Base-by-base conservation (phyloP, 37 sponge, comb jelly and placozoan genomes). In the Halichondria panicea region DNA sequence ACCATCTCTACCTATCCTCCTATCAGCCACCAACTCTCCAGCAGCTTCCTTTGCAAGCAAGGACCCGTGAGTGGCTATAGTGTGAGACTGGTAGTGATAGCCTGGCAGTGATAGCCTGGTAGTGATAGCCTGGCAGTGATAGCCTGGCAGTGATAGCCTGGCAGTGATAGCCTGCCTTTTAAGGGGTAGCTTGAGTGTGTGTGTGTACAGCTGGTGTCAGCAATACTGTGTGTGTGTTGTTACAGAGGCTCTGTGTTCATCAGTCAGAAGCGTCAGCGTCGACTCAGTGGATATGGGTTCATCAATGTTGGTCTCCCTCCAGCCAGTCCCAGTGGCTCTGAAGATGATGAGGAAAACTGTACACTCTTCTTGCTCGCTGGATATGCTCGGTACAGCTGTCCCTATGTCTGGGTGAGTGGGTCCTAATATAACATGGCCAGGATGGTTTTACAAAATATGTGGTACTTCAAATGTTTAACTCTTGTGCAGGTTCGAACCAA, bases 251-350 rank as follows among this genome's bases (percentile, higher is more conserved):
- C 60, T 1, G 41, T 79, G 1, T 55, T 66, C 5, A 68, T 88
- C 52, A 88, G 78, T 33, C 91, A 81, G 56, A 84, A 84, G 52
- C 68, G 59, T 9, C 91, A 90, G 66, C 18, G 22, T 34, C 84
- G 95, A 38, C 36, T 94, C 46, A 91, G 92, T 77, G 95, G 95
- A 13, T 94, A 91, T 84, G 95, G 95, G 8, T 91, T 77, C 63
- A 87, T 94, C 63, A 87, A 94, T 68, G 86, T 94, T 1, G 95
- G 95, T 15, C 86, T 94, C 1, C 95, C 92, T 40, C 95, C 95
- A 41, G 94, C 94, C 63, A 89, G 90, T 36, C 94, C 94, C 35
- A 78, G 77, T 44, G 87, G 78, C 22, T 66, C 76, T 53, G 94
- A 93, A 43, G 70, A 79, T 1, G 81, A 78, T 15, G 58, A 31